phyloP scores from a whole-genome alignment of 2,888 invertebrate genomes.

The Apamea anceps region DNA sequence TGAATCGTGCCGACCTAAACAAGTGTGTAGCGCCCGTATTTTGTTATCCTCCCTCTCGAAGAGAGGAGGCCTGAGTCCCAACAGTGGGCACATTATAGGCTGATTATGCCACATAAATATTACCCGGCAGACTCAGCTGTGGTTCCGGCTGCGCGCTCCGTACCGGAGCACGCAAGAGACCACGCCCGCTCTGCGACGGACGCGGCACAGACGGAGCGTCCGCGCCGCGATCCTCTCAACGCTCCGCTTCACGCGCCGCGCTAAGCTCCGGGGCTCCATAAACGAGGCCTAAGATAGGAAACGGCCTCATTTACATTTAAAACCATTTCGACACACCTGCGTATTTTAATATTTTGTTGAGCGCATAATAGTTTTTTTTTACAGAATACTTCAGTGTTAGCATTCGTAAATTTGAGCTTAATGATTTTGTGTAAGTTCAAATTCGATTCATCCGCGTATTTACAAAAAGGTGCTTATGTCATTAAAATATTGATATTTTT shows the following conservation, averaged over 20 bases:
- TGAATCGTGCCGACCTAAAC: not conserved
- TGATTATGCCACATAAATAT: conserved; percentile 16
- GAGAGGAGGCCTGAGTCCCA: not conserved
- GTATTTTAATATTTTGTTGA: conserved; percentile 7
- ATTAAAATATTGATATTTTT: not conserved
- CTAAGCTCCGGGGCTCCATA: conserved; percentile 40
- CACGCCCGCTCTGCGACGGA: conserved; percentile 49
- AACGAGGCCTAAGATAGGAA: conserved; percentile 53
- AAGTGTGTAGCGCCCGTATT: not conserved
- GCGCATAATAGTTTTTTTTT: not conserved
- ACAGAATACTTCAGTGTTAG: not conserved
- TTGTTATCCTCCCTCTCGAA: not conserved
- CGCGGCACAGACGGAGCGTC: conserved; percentile 40
- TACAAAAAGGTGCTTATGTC: not conserved
- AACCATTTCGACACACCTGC: conserved; percentile 21
- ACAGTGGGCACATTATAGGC: not conserved
- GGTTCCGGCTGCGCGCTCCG: conserved; percentile 43
- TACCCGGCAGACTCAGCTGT: conserved; percentile 51
- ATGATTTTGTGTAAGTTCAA: not conserved
- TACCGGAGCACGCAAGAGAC: conserved; percentile 45
- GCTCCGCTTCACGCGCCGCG: conserved; percentile 40
- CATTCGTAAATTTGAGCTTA: not conserved
- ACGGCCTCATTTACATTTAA: conserved; percentile 46
- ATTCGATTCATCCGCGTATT: not conserved
- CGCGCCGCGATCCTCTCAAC: conserved; percentile 41